Percentiles rank a stretch among this genome's conserved stretches.
These are phyloP conservation scores for Puntigrus tetrazona DNA, from an alignment of 2,113 vertebrate genomes.

Conservation along the genomic window DNA sequence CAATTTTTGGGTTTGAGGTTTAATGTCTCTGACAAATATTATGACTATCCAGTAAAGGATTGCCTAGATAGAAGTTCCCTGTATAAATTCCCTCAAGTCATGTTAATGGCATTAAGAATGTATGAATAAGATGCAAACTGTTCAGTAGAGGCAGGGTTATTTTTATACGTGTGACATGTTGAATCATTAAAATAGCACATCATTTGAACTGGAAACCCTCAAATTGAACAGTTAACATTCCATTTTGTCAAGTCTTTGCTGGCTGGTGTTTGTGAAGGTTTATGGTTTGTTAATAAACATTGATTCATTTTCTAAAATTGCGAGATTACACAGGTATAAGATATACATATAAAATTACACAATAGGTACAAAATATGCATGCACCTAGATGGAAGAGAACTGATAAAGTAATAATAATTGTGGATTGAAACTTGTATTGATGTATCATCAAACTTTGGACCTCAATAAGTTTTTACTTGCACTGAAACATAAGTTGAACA, in stretches of 20 bases:
- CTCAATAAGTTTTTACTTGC: background rate
- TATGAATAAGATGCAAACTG: background rate
- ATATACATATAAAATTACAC: background rate
- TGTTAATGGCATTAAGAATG: background rate
- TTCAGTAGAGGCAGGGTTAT: background rate
- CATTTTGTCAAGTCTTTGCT: background rate
- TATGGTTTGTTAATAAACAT: conserved; percentile 14
- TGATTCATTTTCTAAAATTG: background rate
- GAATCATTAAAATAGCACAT: background rate
- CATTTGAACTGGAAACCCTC: background rate
- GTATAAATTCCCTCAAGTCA: background rate
- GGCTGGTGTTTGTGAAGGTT: background rate
- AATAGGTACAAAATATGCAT: background rate
- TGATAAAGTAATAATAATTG: background rate
- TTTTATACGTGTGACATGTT: background rate
- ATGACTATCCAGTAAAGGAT: background rate
- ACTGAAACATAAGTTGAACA: background rate
- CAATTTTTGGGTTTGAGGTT: background rate
- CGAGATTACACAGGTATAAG: background rate
- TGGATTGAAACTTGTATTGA: background rate
- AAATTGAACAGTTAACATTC: background rate
- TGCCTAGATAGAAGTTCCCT: background rate
- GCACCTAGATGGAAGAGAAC: background rate
- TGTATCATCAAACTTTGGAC: background rate
- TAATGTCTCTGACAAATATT: background rate